A percentile compares a stretch with the other conserved stretches of the same genome.
These are phyloP conservation scores for Neocloeon triangulifer DNA, from an alignment of 1,140 invertebrate species.

Conservation along the genomic window DNA sequence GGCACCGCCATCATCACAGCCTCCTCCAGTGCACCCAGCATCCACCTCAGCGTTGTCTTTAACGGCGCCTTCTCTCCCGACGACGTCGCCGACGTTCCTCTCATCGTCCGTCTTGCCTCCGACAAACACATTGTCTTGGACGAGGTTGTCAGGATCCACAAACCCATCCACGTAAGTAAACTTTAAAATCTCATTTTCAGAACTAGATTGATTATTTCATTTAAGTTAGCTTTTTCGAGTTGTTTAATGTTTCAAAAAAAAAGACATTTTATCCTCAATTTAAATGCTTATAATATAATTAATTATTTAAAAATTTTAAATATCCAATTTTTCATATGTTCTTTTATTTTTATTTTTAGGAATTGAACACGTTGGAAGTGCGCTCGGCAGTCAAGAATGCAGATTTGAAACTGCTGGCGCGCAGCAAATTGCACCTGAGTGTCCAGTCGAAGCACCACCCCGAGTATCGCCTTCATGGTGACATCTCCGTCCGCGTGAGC, in stretches of 20 bases:
- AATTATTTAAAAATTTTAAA: too few species aligned
- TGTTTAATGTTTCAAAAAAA: too few species aligned
- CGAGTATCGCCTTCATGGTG: slow-evolving; percentile 34
- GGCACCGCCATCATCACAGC: slow-evolving; percentile 69
- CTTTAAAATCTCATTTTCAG: too few species aligned
- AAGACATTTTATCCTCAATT: too few species aligned
- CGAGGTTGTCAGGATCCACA: slow-evolving; percentile 25
- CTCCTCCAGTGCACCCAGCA: slow-evolving; percentile 46
- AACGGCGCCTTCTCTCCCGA: slow-evolving; percentile 49
- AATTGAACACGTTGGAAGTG: slow-evolving; percentile 49
- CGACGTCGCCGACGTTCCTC: slow-evolving; percentile 35
- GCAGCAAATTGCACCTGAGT: slow-evolving; percentile 40
- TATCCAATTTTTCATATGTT: too few species aligned
- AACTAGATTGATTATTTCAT: too few species aligned
- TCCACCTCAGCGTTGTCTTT: slow-evolving; percentile 59
- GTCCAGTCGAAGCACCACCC: slow-evolving; percentile 38
- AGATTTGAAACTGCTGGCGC: slow-evolving; percentile 42
- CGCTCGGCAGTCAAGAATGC: slow-evolving; percentile 41
- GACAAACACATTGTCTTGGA: slow-evolving; percentile 50
- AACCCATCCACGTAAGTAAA: slow-evolving; percentile 15
- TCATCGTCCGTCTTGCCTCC: slow-evolving; percentile 42
- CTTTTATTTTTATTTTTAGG: slow-evolving; percentile 27
- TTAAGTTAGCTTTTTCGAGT: too few species aligned
- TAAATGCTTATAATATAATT: too few species aligned
- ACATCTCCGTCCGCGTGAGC: slow-evolving; percentile 39